Base-by-base conservation (phyloP, 2,113 vertebrate genomes). In the Isichthys henryi region DNA sequence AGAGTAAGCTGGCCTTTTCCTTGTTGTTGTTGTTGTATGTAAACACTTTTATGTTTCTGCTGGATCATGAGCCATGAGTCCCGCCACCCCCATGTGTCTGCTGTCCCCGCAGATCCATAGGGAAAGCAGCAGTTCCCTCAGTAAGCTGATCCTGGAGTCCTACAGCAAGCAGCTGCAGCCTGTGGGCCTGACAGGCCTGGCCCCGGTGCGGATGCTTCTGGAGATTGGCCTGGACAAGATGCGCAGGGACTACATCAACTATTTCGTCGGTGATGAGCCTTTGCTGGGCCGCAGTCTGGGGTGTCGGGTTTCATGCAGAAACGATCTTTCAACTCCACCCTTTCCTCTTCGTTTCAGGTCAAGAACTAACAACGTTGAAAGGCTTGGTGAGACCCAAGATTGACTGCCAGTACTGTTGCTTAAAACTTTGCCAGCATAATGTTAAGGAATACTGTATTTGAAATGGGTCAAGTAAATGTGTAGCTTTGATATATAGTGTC, bases 171-270 rank as follows among this genome's bases (percentile, higher is more conserved):
- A 94, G 91, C 95, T 97, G 52, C 95, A 97, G 23, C 89, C 88
- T 0, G 91, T 98, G 91, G 91, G 96, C 90, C 97, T 99, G 70
- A 96, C 90, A 39, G 98, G 96, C 23, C 93, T 95, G 88, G 91
- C 94, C 49, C 97, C 98, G 1, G 92, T 98, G 89, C 96, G 95
- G 31, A 99, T 99, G 97, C 95, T 99, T 88, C 95, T 99, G 86
- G 98, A 99, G 93, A 95, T 99, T 91, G 98, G 98, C 84, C 90
- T 99, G 94, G 98, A 99, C 92, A 99, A 99, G 94, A 96, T 99
- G 94, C 97, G 97, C 92, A 99, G 97, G 94, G 98, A 99, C 94
- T 99, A 99, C 91, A 96, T 98, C 90, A 97, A 96, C 93, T 98
- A 97, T 94, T 97, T 99, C 50, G 96, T 99, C 91, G 97, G 98